Evolutionary conservation across 37 sponge, comb jelly and placozoan genomes (phyloP).

Genomic region (Halichondria panicea): DNA sequence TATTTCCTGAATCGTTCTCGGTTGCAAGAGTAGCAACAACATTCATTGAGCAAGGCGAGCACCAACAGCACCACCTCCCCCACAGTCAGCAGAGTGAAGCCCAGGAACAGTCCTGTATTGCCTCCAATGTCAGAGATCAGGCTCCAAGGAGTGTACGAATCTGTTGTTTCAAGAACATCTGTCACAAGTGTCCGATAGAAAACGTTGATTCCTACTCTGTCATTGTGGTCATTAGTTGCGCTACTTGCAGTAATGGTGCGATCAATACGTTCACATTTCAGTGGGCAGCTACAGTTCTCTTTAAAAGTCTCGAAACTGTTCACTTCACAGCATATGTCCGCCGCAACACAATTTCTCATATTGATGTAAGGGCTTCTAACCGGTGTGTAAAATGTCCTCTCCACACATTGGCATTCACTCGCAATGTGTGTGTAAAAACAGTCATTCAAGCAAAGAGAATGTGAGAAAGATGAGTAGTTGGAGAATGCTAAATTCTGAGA

Average conservation of each 20-base stretch:
- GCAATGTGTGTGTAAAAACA: conserved; percentile 4
- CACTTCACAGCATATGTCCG: conserved; percentile 16
- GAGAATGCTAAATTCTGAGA: conserved; percentile 1
- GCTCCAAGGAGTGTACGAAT: conserved; percentile 35
- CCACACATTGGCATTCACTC: neutral
- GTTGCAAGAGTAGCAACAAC: no score
- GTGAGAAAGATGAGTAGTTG: conserved; percentile 4
- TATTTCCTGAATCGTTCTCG: no score
- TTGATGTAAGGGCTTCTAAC: neutral
- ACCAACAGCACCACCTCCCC: conserved; percentile 15
- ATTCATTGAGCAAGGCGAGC: conserved; percentile 11
- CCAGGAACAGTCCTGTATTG: conserved; percentile 47
- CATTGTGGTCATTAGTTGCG: neutral
- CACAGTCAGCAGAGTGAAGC: conserved; percentile 40
- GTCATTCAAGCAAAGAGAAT: conserved; percentile 1
- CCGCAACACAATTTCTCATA: neutral
- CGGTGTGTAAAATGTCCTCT: conserved; percentile 3
- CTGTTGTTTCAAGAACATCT: conserved; percentile 11
- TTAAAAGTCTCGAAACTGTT: neutral
- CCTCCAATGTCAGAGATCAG: conserved; percentile 58
- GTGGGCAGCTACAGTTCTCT: conserved; percentile 21
- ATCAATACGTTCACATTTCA: conserved; percentile 1
- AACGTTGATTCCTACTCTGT: neutral
- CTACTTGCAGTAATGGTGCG: conserved; percentile 5
- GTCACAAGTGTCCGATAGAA: conserved; percentile 4